Conservation (phyloP, 2,888 invertebrate species). For the Agrypnus murinus region DNA sequence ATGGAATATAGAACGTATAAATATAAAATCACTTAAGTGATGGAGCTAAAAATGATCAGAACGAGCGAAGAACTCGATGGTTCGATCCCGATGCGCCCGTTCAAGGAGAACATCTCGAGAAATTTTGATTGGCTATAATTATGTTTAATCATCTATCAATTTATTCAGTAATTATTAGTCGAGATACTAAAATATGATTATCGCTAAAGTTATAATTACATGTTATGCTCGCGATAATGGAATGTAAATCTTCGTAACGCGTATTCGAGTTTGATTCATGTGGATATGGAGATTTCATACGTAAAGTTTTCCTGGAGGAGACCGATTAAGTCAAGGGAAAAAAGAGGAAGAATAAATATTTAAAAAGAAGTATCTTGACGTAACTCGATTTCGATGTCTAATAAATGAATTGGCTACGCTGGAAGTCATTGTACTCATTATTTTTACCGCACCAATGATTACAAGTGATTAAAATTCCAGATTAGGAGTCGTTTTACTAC, state of each 20-base stretch:
- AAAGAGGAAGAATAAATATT: no score
- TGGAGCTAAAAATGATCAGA: background rate
- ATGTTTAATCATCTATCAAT: constrained; percentile 58
- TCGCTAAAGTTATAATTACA: constrained; percentile 44
- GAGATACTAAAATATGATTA: constrained; percentile 43
- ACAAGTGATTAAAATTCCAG: constrained; percentile 39
- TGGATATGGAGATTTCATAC: background rate
- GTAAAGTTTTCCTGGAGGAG: no score
- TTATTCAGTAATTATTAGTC: constrained; percentile 56
- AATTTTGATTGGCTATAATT: constrained; percentile 58
- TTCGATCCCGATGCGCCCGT: constrained; percentile 1
- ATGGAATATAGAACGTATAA: no score
- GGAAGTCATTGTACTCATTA: constrained; percentile 38
- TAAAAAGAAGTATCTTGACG: no score
- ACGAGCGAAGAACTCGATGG: background rate
- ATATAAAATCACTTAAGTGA: no score
- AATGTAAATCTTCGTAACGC: constrained; percentile 37
- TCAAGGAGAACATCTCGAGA: constrained; percentile 47
- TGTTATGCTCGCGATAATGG: constrained; percentile 32
- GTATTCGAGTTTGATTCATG: background rate
- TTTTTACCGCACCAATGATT: constrained; percentile 41
- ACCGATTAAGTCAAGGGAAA: background rate
- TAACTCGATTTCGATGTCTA: background rate
- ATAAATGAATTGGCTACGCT: no score
- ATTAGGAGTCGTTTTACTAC: constrained; percentile 49